Evolutionary conservation across 30 jellyfish, hydroid and myxozoan species (phyloP).

Genomic region (Cassiopea xamachana): DNA sequence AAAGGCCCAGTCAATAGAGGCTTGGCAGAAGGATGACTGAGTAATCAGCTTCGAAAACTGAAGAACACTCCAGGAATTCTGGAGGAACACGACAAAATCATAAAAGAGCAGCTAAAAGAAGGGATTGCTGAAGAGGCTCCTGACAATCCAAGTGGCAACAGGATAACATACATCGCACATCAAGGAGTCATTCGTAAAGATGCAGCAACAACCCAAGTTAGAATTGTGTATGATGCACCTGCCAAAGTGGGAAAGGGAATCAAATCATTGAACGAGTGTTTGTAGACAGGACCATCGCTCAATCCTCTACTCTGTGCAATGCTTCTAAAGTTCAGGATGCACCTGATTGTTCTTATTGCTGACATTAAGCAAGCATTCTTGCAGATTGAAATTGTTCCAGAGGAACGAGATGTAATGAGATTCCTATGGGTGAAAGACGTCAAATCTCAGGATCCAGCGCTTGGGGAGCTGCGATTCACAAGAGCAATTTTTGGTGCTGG

Average conservation of each 20-base stretch:
- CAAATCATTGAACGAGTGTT: slow-evolving; percentile 45
- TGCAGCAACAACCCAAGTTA: slow-evolving; percentile 58
- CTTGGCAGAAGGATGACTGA: slow-evolving; percentile 48
- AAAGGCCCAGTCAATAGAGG: slow-evolving; percentile 17
- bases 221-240: slow-evolving; percentile 64
- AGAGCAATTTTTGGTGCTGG: slow-evolving; percentile 66
- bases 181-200: slow-evolving; percentile 42
- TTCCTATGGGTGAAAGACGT: slow-evolving; percentile 35
- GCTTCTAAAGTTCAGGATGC: slow-evolving; percentile 40
- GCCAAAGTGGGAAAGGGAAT: slow-evolving; percentile 36
- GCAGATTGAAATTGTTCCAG: slow-evolving; percentile 47
- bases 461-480: slow-evolving; percentile 10
- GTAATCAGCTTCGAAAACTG: slow-evolving; percentile 31
- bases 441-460: background rate
- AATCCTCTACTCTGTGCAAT: slow-evolving; percentile 22
- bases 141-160: slow-evolving; percentile 19
- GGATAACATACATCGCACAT: slow-evolving; percentile 46
- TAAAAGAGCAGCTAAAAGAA: slow-evolving; percentile 53
- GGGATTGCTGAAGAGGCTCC: slow-evolving; percentile 46
- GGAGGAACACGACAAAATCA: slow-evolving; percentile 23
- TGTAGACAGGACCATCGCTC: slow-evolving; percentile 50
- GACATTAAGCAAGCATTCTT: slow-evolving; percentile 64
- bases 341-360: slow-evolving; percentile 14
- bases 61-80: slow-evolving; percentile 24
- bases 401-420: slow-evolving; percentile 58